Evolutionary conservation across 2,797 vertebrate genomes (phyloP), one percentile per base, ranked within the genome.

Genomic region (Platyrinchus mystaceus): DNA sequence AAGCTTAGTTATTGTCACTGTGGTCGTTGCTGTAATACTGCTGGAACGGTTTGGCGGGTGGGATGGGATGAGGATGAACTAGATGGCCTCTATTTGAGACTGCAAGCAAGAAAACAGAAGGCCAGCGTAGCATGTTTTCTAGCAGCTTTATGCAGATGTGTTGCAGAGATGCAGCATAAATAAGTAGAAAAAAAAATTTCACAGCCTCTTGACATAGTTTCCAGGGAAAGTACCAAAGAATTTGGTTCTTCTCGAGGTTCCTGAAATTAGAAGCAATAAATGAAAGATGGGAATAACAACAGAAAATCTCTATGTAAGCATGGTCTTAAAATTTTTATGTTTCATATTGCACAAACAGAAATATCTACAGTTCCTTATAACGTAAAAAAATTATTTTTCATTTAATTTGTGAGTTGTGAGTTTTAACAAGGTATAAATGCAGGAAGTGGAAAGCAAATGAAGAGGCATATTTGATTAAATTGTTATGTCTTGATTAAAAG

Each of bases 151-250:
- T 92, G 91, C 95, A 94, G 97, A 96, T 96, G 97, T 97, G 93
- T 96, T 96, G 97, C 96, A 97, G 97, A 97, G 95, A 97, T 90
- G 97, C 74, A 78, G 96, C 95, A 94, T 97, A 94, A 97, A 96
- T 97, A 96, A 98, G 97, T 97, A 98, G 97, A 77, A 95, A 64
- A 90, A 87, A 90, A 96, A 77, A 90, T 21, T 89, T 99, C 99
- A 99, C 98, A 99, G 98, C 97, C 98, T 98, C 98, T 99, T 99
- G 95, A 99, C 99, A 87, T 99, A 99, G 98, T 99, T 99, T 98
- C 99, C 99, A 59, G 99, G 99, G 98, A 99, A 99, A 97, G 99
- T 99, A 98, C 99, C 99, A 97, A 99, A 99, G 97, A 98, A 98
- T 98, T 98, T 99, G 97, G 98, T 99, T 98, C 98, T 98, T 97